Evolutionary conservation across 2,113 vertebrate genomes (phyloP).

Genomic region (Ahaetulla prasina): DNA sequence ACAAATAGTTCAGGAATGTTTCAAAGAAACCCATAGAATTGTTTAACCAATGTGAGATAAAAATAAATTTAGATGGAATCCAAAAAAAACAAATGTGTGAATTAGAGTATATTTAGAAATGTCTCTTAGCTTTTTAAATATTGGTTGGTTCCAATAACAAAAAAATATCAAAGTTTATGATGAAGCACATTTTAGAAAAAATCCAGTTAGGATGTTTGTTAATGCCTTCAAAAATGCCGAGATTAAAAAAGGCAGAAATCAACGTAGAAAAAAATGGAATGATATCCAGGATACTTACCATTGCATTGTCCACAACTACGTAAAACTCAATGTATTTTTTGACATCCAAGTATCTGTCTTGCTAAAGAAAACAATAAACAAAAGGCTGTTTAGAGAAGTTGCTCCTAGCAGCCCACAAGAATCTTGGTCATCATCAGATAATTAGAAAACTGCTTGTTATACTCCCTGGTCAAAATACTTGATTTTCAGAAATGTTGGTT

Average conservation of each 20-base stretch:
- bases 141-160: background rate
- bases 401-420: background rate
- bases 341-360: slow-evolving; percentile 37
- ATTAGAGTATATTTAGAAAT: background rate
- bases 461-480: too few relatives aligned
- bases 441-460: background rate
- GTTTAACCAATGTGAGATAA: background rate
- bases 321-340: slow-evolving; percentile 70
- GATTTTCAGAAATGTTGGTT: background rate
- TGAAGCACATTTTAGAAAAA: background rate
- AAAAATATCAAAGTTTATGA: background rate
- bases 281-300: slow-evolving; percentile 60
- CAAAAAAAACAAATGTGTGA: background rate
- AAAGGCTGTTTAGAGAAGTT: rapidly evolving
- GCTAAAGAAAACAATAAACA: slow-evolving; percentile 47
- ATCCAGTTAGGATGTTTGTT: background rate
- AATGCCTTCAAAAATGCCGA: background rate
- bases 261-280: background rate
- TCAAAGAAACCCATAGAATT: background rate
- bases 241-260: background rate
- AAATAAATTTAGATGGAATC: background rate
- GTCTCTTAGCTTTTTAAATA: background rate
- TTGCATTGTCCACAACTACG: slow-evolving; percentile 65
- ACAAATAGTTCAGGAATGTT: background rate
- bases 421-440: rapidly evolving